Evolutionary conservation across 2,113 vertebrate species (phyloP).

Genomic region (Caloenas nicobarica): DNA sequence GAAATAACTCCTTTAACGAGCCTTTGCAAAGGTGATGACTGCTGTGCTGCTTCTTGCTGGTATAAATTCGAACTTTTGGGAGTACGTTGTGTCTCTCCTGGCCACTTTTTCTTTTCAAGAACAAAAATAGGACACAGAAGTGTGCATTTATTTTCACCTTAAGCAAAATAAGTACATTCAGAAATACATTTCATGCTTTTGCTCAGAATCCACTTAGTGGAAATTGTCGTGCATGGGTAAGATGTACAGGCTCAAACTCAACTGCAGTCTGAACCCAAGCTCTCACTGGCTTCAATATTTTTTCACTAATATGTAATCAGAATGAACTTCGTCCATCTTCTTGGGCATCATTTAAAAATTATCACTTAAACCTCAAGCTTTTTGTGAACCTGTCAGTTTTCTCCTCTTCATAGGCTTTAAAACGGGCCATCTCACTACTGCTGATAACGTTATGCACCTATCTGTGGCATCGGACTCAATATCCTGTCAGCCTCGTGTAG

Average conservation of each 20-base stretch:
- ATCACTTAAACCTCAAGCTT: neutral
- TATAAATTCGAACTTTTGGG: neutral
- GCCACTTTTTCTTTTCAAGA: neutral
- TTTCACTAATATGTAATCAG: neutral
- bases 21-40: neutral
- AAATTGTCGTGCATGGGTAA: neutral
- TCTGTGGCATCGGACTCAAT: neutral
- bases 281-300: neutral
- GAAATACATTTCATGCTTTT: neutral
- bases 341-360: neutral
- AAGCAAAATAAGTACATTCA: neutral
- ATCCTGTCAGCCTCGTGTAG: neutral
- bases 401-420: neutral
- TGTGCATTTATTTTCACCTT: neutral
- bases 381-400: neutral
- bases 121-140: neutral
- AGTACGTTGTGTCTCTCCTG: neutral
- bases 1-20: neutral
- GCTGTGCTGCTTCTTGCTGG: neutral
- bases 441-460: neutral
- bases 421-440: neutral
- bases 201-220: neutral
- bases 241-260: neutral
- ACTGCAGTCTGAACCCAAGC: neutral
- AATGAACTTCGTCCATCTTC: neutral